phyloP scores from a whole-genome alignment of 53 echinoderm and acorn worm genomes.

The Paelopatides confundens region DNA sequence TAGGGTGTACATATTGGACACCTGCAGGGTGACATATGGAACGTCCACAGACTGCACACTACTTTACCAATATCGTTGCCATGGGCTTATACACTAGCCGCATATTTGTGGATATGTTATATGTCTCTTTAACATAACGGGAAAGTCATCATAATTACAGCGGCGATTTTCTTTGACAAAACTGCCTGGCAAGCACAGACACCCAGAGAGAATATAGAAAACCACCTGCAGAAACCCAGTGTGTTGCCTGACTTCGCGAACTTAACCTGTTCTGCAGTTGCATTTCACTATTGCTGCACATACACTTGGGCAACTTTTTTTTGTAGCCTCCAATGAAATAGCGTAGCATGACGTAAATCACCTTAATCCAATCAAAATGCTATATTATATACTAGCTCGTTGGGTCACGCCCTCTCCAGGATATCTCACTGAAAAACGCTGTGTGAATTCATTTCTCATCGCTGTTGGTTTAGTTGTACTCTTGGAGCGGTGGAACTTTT shows the following conservation, averaged over 20 bases:
- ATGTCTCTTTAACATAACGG: not conserved
- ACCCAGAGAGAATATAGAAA: not conserved
- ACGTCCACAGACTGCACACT: too few relatives aligned
- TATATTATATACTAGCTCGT: not conserved
- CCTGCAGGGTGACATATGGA: too few relatives aligned
- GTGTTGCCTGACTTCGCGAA: not conserved
- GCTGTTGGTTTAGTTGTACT: not conserved
- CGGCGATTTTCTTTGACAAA: conserved; percentile 26
- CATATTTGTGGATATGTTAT: too few relatives aligned
- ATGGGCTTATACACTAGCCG: too few relatives aligned
- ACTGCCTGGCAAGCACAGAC: not conserved
- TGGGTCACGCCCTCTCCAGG: not conserved
- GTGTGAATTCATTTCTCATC: not conserved
- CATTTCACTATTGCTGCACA: too few relatives aligned
- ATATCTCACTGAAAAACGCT: not conserved
- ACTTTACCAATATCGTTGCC: too few relatives aligned
- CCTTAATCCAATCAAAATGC: not conserved
- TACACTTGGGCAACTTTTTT: too few relatives aligned
- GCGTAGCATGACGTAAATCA: not conserved
- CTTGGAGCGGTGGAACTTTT: too few relatives aligned
- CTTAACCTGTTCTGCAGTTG: not conserved
- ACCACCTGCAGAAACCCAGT: conserved; percentile 8
- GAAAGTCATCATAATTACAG: not conserved
- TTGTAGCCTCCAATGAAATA: too few relatives aligned
- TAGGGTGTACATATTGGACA: too few relatives aligned